These are phyloP conservation scores for Pteropus rufus DNA, from an alignment of 2,797 vertebrate genomes.

Conservation along the genomic window DNA sequence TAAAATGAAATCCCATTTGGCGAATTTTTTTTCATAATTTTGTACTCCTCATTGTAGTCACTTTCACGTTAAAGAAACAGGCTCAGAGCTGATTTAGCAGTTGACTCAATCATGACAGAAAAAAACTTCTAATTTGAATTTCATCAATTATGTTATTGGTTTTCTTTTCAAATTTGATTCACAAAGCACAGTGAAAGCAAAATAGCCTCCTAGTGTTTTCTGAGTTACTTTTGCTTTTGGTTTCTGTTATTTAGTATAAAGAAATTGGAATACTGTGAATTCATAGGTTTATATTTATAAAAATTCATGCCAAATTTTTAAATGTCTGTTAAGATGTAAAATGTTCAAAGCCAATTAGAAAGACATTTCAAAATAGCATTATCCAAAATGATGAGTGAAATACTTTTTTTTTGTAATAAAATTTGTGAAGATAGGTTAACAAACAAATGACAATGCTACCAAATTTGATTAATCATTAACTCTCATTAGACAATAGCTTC, in stretches of 20 bases:
- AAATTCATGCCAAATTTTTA: background rate
- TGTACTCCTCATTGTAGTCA: background rate
- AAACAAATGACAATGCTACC: conserved; percentile 13
- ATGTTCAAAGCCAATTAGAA: background rate
- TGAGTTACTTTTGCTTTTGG: background rate
- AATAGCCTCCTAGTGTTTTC: background rate
- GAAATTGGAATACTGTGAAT: background rate
- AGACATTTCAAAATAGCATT: background rate
- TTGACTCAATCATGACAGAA: background rate
- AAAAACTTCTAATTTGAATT: conserved; percentile 10
- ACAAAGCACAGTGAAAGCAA: background rate
- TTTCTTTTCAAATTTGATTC: conserved; percentile 29
- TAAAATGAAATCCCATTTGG: conserved; percentile 64
- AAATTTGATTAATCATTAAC: conserved; percentile 71
- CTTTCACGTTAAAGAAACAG: conserved; percentile 4
- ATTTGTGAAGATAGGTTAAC: conserved; percentile 40
- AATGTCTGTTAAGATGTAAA: background rate
- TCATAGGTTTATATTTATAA: background rate
- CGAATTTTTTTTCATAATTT: conserved; percentile 25
- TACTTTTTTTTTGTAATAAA: conserved; percentile 11
- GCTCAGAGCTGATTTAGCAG: background rate
- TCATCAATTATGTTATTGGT: background rate
- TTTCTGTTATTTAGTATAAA: background rate
- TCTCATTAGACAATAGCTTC: conserved; percentile 52
- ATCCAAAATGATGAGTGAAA: background rate